Evolutionary conservation across 2,113 vertebrate genomes (phyloP).

Genomic region (Clinocottus analis): DNA sequence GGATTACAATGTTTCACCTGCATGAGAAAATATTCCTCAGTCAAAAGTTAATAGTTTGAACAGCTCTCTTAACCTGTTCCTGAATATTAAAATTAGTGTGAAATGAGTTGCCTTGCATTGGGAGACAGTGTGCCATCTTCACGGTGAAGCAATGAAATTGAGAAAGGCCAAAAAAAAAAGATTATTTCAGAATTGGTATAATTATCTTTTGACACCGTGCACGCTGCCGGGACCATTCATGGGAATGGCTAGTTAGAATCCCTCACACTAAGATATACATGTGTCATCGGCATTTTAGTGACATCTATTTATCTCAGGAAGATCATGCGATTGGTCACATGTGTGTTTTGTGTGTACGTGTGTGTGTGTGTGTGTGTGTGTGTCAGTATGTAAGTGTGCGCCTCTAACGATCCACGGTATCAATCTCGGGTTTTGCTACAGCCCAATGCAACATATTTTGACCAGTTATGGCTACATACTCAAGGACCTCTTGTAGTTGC

Average conservation of each 20-base stretch:
- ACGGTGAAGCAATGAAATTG: conserved; percentile 19
- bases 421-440: not conserved
- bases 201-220: conserved; percentile 29
- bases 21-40: not conserved
- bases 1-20: conserved; percentile 10
- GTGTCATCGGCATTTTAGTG: conserved; percentile 26
- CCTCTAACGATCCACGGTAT: not conserved
- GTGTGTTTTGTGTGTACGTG: too few species aligned
- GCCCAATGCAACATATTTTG: not conserved
- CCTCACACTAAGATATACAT: not conserved
- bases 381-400: not conserved
- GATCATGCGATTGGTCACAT: not conserved
- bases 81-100: conserved; percentile 45
- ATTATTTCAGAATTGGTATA: conserved; percentile 18
- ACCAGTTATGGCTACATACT: not conserved
- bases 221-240: not conserved
- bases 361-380: too few species aligned
- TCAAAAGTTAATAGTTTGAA: conserved; percentile 34
- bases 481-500: not conserved
- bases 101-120: conserved; percentile 37
- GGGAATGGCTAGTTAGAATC: conserved; percentile 1
- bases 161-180: conserved; percentile 6
- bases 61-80: conserved; percentile 41
- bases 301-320: not conserved
- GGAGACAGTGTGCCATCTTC: conserved; percentile 24